Conservation (phyloP, 2,797 vertebrate genomes). For the Ibycter americanus region DNA sequence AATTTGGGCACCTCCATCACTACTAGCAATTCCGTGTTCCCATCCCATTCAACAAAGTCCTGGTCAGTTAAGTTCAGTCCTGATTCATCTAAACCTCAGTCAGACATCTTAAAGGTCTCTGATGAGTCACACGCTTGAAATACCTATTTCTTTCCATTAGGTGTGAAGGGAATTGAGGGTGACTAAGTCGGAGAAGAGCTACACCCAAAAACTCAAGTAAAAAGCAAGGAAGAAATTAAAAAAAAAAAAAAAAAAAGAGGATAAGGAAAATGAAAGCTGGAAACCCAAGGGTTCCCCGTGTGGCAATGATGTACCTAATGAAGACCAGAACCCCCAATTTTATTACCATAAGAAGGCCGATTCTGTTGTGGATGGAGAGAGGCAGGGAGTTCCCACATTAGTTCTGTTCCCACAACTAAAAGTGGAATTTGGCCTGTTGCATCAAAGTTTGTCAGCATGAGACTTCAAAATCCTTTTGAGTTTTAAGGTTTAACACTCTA, state of each 20-base stretch:
- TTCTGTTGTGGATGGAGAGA: neutral
- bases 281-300: neutral
- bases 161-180: neutral
- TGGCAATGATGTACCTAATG: neutral
- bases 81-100: slow-evolving; percentile 1
- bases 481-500: slow-evolving; percentile 8
- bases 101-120: neutral
- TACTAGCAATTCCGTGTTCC: neutral
- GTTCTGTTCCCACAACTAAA: slow-evolving; percentile 37
- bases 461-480: slow-evolving; percentile 27
- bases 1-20: neutral
- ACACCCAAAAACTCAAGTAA: neutral
- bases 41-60: neutral
- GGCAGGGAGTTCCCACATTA: neutral
- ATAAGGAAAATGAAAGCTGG: neutral
- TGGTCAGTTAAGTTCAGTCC: neutral
- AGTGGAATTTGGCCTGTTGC: slow-evolving; percentile 23
- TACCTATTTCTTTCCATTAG: neutral
- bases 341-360: neutral
- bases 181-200: neutral
- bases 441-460: slow-evolving; percentile 44
- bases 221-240: neutral
- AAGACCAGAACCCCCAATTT: slow-evolving; percentile 14
- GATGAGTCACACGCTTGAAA: neutral
- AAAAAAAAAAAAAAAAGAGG: neutral